These are phyloP conservation scores for Lordiphosa andalusiaca DNA, from an alignment of 2,888 invertebrate species.

Conservation along the genomic window DNA sequence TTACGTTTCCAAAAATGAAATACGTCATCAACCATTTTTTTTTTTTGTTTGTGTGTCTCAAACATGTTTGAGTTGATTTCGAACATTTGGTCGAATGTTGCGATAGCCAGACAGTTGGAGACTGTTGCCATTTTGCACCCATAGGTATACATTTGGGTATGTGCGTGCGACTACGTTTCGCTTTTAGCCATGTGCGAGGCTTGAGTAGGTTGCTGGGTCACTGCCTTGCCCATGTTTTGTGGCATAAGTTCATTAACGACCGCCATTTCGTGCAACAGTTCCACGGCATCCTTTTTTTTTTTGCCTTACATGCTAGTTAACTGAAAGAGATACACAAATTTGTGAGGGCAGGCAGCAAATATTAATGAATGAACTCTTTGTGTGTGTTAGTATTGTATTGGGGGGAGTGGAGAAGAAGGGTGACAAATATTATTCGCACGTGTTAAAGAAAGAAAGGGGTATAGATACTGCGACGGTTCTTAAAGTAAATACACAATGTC, in stretches of 20 bases:
- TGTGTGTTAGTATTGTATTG: slow-evolving; percentile 16
- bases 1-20: slow-evolving; percentile 15
- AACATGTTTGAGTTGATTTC: slow-evolving; percentile 51
- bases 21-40: slow-evolving; percentile 45
- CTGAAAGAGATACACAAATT: slow-evolving; percentile 21
- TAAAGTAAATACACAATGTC: slow-evolving; percentile 9
- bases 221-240: slow-evolving; percentile 25
- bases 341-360: slow-evolving; percentile 33
- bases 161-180: slow-evolving; percentile 5
- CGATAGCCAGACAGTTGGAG: slow-evolving; percentile 33
- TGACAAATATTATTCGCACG: slow-evolving; percentile 61
- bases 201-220: slow-evolving; percentile 14
- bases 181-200: neutral
- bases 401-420: neutral
- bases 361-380: slow-evolving; percentile 22
- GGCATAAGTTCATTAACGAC: slow-evolving; percentile 70
- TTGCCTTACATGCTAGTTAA: slow-evolving; percentile 10
- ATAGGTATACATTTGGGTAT: slow-evolving; percentile 1
- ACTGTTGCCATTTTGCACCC: slow-evolving; percentile 57
- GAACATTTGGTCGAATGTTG: slow-evolving; percentile 11
- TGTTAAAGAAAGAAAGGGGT: slow-evolving; percentile 25
- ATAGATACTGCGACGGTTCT: neutral
- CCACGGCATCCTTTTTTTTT: slow-evolving; percentile 45
- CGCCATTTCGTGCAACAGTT: slow-evolving; percentile 62
- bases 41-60: slow-evolving; percentile 12